Evolutionary conservation across 92 coral and sea anemone species (phyloP).

Genomic region (Phenganax stokvisi): DNA sequence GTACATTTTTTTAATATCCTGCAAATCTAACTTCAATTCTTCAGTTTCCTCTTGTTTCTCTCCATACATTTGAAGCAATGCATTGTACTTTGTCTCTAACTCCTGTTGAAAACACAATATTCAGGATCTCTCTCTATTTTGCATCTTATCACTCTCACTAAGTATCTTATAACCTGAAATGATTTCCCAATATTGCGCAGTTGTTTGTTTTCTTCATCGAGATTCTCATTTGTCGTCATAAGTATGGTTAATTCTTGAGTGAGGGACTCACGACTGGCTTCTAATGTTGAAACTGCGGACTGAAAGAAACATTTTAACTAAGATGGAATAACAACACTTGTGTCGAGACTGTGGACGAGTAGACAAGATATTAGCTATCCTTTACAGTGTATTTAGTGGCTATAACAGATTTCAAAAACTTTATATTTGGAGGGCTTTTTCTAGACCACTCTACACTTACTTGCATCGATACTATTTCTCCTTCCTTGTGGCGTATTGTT

Average conservation of each 20-base stretch:
- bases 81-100: slow-evolving; percentile 79
- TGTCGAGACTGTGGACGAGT: background rate
- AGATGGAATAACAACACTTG: background rate
- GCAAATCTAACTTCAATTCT: slow-evolving; percentile 84
- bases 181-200: slow-evolving; percentile 53
- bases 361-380: too few species aligned
- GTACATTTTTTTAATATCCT: slow-evolving; percentile 95
- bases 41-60: slow-evolving; percentile 97
- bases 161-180: slow-evolving; percentile 50
- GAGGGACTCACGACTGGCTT: slow-evolving; percentile 77
- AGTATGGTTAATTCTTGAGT: slow-evolving; percentile 71
- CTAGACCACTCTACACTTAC: slow-evolving; percentile 27
- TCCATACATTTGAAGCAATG: slow-evolving; percentile 97
- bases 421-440: too few species aligned
- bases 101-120: slow-evolving; percentile 45
- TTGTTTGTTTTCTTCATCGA: slow-evolving; percentile 52
- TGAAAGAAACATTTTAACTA: slow-evolving; percentile 9
- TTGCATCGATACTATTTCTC: slow-evolving; percentile 86
- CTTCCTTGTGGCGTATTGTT: slow-evolving; percentile 90
- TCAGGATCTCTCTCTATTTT: background rate
- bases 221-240: slow-evolving; percentile 55
- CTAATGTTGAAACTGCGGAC: slow-evolving; percentile 74
- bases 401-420: too few species aligned
- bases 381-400: too few species aligned
- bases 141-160: background rate